Evolutionary conservation across 1,140 invertebrate species (phyloP).

Genomic region (Yoshiicerus persimilis): DNA sequence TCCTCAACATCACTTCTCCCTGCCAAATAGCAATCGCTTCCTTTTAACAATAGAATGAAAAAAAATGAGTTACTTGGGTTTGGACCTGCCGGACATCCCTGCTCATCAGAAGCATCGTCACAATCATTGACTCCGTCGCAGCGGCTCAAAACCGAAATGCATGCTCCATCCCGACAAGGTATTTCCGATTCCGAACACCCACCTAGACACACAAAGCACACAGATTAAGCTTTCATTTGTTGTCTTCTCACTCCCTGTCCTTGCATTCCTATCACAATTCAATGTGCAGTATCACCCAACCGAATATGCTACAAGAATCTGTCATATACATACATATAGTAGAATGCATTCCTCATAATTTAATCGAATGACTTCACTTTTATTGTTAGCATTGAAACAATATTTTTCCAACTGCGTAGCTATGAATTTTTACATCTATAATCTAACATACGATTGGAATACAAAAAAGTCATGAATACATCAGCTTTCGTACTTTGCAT

Average conservation of each 20-base stretch:
- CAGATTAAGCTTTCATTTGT: background rate
- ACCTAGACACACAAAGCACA: background rate
- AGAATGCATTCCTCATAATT: background rate
- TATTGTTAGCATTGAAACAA: background rate
- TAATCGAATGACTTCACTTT: background rate
- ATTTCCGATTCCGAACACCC: conserved; percentile 46
- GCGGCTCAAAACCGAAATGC: conserved; percentile 48
- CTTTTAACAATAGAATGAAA: background rate
- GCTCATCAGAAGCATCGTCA: conserved; percentile 58
- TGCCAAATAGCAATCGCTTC: background rate
- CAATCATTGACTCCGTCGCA: conserved; percentile 61
- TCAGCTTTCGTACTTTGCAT: background rate
- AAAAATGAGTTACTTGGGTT: background rate
- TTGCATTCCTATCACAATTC: background rate
- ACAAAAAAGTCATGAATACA: background rate
- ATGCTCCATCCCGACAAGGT: conserved; percentile 50
- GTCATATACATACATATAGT: too few species aligned
- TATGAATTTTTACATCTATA: background rate
- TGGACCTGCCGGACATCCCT: conserved; percentile 51
- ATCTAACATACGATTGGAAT: too few species aligned
- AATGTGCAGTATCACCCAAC: background rate
- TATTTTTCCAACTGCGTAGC: background rate
- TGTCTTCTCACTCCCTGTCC: background rate
- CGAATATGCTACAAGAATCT: too few species aligned
- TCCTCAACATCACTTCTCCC: background rate